Base-by-base conservation (phyloP, 2,797 vertebrate species). In the Tauraco hartlaubi region DNA sequence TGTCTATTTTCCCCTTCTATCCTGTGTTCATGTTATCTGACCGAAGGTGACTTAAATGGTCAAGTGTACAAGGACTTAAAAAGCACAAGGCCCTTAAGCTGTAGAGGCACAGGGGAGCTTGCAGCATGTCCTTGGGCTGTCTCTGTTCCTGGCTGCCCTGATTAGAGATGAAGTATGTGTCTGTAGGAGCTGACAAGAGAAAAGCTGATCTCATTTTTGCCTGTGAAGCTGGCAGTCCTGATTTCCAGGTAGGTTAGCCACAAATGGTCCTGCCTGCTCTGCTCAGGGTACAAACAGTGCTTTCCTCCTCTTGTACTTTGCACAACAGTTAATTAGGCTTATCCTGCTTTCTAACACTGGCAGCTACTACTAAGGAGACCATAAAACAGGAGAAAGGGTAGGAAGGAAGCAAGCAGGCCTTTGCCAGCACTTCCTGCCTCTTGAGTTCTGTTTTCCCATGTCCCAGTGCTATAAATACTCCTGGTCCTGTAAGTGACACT, bases 381-480 rank as follows among this genome's bases (percentile, higher is more conserved):
- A 33, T 7, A 52, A 48, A 88, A 26, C 7, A 66, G 77, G 72
- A 88, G 91, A 92, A 86, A 93, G 83, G 77, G 29, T 8, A 78
- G 90, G 92, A 92, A 93, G 94, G 92, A 94, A 94, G 80, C 22
- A 92, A 94, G 80, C 22, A 9, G 49, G 78, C 25, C 39, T 85
- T 55, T 85, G 87, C 86, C 75, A 92, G 73, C 15, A 8, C 43
- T 96, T 96, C 92, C 94, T 89, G 84, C 56, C 44, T 63, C 64
- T 52, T 15, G 9, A 33, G 33, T 49, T 49, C 22, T 87, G n/a
- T 76, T 67, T 61, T 88, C 37, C 49, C 5, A 1, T 18, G 37
- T 56, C 52, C 72, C 56, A n/a, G 46, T 64, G 37, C 43, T 75
- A 33, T 74, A 54, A 93, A 83, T 58, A 69, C 18, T 44, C 14